These are phyloP conservation scores for Anas platyrhynchos DNA, from an alignment of 2,113 vertebrate genomes.

Conservation along the genomic window DNA sequence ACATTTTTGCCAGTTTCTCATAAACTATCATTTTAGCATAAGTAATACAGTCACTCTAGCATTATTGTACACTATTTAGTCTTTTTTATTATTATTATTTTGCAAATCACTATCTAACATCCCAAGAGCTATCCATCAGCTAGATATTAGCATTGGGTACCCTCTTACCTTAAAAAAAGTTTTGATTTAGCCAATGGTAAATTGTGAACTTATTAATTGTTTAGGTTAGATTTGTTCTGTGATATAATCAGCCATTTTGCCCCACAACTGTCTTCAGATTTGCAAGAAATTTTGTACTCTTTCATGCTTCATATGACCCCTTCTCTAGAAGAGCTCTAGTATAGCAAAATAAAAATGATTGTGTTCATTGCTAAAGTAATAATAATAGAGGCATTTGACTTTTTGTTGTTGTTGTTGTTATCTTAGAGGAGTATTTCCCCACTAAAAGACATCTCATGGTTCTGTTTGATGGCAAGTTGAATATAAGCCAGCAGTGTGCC, in stretches of 20 bases:
- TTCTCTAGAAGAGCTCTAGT: background rate
- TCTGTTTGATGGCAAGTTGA: too few species aligned
- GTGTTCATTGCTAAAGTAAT: background rate
- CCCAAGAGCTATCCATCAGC: background rate
- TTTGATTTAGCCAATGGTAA: background rate
- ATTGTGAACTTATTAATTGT: background rate
- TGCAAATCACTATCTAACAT: background rate
- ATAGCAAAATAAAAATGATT: background rate
- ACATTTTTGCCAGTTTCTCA: background rate
- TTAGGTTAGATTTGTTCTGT: background rate
- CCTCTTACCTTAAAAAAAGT: background rate
- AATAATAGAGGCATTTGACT: background rate
- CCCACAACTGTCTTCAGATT: background rate
- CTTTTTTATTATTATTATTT: background rate
- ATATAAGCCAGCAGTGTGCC: too few species aligned
- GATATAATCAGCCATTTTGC: background rate
- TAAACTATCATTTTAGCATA: background rate
- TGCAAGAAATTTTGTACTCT: background rate
- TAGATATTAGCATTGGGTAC: background rate
- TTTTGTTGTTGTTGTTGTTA: background rate
- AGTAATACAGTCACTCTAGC: background rate
- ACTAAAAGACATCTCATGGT: too few species aligned
- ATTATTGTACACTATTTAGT: background rate
- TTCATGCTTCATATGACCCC: background rate
- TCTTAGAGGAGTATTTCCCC: background rate